A percentile compares a stretch with the other conserved stretches of the same genome.
Conservation (phyloP, 2,888 invertebrate genomes). For the Macaria liturata region DNA sequence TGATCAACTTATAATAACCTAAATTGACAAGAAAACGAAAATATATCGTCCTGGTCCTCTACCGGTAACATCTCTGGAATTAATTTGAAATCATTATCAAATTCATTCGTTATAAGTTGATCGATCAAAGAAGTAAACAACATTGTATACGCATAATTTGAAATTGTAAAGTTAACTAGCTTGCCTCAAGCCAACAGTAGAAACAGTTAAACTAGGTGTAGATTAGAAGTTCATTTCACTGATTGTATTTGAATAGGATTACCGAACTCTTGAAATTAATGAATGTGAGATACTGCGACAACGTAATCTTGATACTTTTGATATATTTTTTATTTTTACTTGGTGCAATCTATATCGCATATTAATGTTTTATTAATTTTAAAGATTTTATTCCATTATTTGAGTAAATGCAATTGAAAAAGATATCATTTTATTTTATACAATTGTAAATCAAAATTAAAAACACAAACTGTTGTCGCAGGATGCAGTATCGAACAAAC, state of each 20-base stretch:
- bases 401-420: too few relatives aligned
- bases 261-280: constrained; percentile 13
- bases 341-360: too few relatives aligned
- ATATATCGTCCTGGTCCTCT: neutral
- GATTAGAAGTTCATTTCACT: constrained; percentile 27
- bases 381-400: too few relatives aligned
- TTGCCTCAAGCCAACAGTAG: constrained; percentile 27
- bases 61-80: too few relatives aligned
- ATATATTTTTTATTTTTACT: neutral
- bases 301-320: neutral
- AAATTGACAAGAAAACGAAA: neutral
- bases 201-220: constrained; percentile 27
- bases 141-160: constrained; percentile 21
- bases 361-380: too few relatives aligned
- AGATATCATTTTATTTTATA: neutral
- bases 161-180: constrained; percentile 29
- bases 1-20: constrained; percentile 6
- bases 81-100: neutral
- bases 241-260: constrained; percentile 22
- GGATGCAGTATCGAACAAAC: constrained; percentile 30
- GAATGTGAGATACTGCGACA: constrained; percentile 23
- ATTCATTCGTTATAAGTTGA: constrained; percentile 6
- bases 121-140: constrained; percentile 2
- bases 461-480: constrained; percentile 14
- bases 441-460: neutral